Evolutionary conservation across 2,797 vertebrate species (phyloP).

Genomic region (Trachops cirrhosus): DNA sequence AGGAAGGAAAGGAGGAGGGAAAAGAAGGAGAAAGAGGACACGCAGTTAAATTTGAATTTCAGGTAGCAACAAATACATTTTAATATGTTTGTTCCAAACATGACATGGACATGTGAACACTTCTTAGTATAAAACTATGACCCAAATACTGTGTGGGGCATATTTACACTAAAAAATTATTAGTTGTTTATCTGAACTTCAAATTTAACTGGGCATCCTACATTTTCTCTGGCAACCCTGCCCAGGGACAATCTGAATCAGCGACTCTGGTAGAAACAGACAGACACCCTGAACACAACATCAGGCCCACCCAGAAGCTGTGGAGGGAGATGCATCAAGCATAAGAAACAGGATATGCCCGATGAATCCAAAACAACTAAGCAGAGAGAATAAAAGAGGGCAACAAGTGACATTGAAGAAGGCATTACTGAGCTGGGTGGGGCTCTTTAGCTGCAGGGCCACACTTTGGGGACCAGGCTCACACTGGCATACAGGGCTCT

Average conservation of each 20-base stretch:
- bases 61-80: constrained; percentile 22
- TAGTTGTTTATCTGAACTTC: constrained; percentile 35
- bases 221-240: neutral
- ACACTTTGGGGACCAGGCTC: neutral
- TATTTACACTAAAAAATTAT: neutral
- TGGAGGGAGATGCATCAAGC: neutral
- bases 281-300: neutral
- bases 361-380: neutral
- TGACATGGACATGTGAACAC: neutral
- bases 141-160: neutral
- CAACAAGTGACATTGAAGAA: neutral
- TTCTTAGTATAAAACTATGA: neutral
- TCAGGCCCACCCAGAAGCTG: neutral
- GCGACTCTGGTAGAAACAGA: neutral
- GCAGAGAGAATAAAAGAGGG: neutral
- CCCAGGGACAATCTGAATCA: neutral
- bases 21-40: neutral
- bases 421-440: neutral
- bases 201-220: neutral
- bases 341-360: neutral
- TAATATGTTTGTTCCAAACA: constrained; percentile 17
- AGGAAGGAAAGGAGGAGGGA: neutral
- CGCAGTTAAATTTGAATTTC: constrained; percentile 21
- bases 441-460: neutral
- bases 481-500: neutral